Percentiles rank a stretch among this genome's conserved stretches.
Conservation (phyloP, 2,797 vertebrate genomes). For the Catharus ustulatus region DNA sequence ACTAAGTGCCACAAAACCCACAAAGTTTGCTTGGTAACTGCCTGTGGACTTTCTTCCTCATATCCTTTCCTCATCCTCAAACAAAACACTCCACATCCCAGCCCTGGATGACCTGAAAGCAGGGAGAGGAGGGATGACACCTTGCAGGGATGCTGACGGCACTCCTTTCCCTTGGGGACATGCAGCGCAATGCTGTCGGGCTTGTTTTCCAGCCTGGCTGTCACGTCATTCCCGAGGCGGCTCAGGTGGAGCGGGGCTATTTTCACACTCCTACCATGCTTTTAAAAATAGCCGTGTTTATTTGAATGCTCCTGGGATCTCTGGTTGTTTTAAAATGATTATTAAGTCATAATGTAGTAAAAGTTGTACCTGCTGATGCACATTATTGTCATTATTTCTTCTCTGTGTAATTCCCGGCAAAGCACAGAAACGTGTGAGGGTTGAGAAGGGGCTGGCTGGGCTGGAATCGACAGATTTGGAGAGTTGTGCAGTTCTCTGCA, state of each 20-base stretch:
- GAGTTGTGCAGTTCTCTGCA: not conserved
- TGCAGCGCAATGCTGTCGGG: fast-evolving
- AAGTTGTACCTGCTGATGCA: not conserved
- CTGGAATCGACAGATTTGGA: fast-evolving
- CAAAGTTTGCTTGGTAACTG: not conserved
- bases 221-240: not conserved
- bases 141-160: not conserved
- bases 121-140: not conserved
- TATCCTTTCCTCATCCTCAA: not conserved
- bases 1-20: not conserved
- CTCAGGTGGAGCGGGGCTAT: not conserved
- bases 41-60: not conserved
- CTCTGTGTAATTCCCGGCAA: not conserved
- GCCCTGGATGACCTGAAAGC: not conserved
- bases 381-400: not conserved
- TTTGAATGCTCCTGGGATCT: not conserved
- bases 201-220: conserved; percentile 16
- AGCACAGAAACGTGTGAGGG: fast-evolving
- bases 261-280: conserved; percentile 9
- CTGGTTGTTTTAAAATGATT: not conserved
- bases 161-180: not conserved
- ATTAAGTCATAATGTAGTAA: not conserved
- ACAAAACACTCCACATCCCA: fast-evolving
- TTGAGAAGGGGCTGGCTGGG: not conserved
- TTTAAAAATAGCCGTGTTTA: not conserved